phyloP scores from a whole-genome alignment of 1,140 invertebrate species.

The Nomia melanderi region DNA sequence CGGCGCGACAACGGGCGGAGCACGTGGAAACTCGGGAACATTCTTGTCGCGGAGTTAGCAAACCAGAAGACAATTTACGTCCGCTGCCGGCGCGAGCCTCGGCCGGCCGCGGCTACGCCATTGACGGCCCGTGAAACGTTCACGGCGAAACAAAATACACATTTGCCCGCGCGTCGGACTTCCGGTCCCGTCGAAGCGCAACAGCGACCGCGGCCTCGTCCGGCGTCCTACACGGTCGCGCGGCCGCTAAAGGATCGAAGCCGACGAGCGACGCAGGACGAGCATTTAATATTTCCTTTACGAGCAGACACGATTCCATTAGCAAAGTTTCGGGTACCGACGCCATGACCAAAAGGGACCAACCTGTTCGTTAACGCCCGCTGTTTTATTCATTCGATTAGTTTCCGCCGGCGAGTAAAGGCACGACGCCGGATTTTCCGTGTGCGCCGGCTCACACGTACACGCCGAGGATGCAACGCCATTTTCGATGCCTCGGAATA shows the following conservation, averaged over 20 bases:
- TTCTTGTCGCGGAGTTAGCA: background rate
- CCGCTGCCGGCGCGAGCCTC: background rate
- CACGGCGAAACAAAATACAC: background rate
- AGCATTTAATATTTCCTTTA: constrained; percentile 71
- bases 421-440: constrained; percentile 32
- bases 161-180: background rate
- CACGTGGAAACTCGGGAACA: background rate
- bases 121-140: background rate
- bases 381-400: constrained; percentile 73
- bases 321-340: constrained; percentile 67
- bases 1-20: background rate
- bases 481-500: constrained; percentile 19
- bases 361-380: constrained; percentile 62
- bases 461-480: background rate
- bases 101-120: background rate
- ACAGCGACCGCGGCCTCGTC: background rate
- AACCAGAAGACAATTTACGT: background rate
- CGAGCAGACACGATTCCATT: constrained; percentile 70
- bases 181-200: background rate
- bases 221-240: background rate
- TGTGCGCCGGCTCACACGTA: background rate
- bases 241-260: constrained; percentile 25
- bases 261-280: constrained; percentile 26
- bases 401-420: constrained; percentile 58
- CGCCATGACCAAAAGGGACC: constrained; percentile 58